Evolutionary conservation across 2,113 vertebrate species (phyloP).

Genomic region (Pluvialis apricaria): DNA sequence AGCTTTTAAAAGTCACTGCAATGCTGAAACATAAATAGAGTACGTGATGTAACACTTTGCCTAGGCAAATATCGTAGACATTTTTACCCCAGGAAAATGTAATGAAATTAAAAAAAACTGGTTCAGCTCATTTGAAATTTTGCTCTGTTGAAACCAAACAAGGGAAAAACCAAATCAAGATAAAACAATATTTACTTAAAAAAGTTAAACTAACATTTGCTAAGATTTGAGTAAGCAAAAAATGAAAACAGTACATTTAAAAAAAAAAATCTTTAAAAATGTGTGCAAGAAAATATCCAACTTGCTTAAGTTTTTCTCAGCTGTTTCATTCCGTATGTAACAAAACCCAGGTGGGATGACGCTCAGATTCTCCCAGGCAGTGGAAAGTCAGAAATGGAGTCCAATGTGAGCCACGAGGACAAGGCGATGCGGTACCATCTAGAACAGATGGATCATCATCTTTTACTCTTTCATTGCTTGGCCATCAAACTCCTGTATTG

Average conservation of each 20-base stretch:
- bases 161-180: not conserved
- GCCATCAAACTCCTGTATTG: not conserved
- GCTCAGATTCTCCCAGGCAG: not conserved
- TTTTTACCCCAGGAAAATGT: slow-evolving; percentile 40
- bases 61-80: slow-evolving; percentile 45
- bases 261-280: not conserved
- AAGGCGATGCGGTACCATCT: not conserved
- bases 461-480: not conserved
- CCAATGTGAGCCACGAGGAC: accelerated
- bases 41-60: slow-evolving; percentile 58
- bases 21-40: slow-evolving; percentile 62
- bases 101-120: not conserved
- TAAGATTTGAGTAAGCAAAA: not conserved
- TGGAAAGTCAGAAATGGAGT: not conserved
- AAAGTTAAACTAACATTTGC: not conserved
- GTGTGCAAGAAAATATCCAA: not conserved
- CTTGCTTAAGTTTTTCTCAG: not conserved
- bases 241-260: not conserved
- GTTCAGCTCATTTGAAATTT: not conserved
- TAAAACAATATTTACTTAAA: not conserved
- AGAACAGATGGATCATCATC: not conserved
- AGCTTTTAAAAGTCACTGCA: slow-evolving; percentile 66
- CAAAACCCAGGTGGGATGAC: not conserved
- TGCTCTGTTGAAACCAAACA: not conserved
- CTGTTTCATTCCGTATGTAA: not conserved